Base-by-base conservation (phyloP, 2,797 vertebrate genomes). In the Crocodylus rhombifer region DNA sequence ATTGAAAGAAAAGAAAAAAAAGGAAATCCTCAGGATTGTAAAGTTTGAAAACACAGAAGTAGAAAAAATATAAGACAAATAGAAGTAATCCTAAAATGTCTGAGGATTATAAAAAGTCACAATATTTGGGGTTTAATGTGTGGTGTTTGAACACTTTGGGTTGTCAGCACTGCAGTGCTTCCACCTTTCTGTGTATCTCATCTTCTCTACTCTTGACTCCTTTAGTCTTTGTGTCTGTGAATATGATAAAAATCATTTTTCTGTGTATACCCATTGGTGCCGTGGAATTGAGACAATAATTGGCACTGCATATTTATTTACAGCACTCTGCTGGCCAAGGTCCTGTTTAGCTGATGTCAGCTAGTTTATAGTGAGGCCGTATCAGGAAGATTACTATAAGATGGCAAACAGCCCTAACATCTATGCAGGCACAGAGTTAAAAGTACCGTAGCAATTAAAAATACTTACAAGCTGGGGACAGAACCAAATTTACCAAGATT, bases 1-100 rank as follows among this genome's bases (percentile, higher is more conserved):
- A 71, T 80, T 82, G 82, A 26, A 89, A 90, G 73, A 82, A 58
- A 42, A 51, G 63, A 92, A 67, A 73, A 65, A 78, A 94, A 76
- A 14, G 92, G 30, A 78, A 78, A 16, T 11, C 7, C 26, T 93
- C 28, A 15, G 42, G 36, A 81, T 87, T 8, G 15, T 57, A 20
- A 42, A 73, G 14, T 73, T 26, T 42, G 36, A 51, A 71, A 42
- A 73, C 23, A 51, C 26, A 25, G 51, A 36, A 15, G 23, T 13
- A 14, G 23, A 21, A 26, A 84, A 90, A 94, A 82, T 77, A 89
- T 23, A 14, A 63, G 18, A 71, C 89, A 89, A 84, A 71, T 82
- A 89, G 86, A 42, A 82, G 67, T 55, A 91, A 30, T 11, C 5
- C 57, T 58, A 89, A 26, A 51, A 51, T 51, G 42, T 51, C 42